These are phyloP conservation scores for Neogale vison DNA, from an alignment of 2,113 vertebrate genomes.

Conservation along the genomic window DNA sequence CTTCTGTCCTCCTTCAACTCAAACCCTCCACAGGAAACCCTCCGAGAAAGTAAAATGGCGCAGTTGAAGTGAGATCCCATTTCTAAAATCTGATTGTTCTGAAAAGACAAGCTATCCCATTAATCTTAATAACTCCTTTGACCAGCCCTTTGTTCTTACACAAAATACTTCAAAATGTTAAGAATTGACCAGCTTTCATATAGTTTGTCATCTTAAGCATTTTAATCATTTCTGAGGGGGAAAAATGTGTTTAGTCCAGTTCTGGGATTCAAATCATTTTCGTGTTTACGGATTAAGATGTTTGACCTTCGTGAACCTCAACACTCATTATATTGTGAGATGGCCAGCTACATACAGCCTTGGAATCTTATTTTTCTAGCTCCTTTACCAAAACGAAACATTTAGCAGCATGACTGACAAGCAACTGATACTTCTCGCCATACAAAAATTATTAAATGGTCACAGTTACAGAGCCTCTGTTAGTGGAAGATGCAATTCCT, in stretches of 20 bases:
- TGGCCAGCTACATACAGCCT: background rate
- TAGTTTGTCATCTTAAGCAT: background rate
- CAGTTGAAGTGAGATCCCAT: background rate
- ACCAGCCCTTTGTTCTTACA: background rate
- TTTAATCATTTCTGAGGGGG: background rate
- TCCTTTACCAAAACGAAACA: background rate
- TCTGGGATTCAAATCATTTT: background rate
- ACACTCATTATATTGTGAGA: background rate
- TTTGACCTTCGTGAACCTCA: background rate
- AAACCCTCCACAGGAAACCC: background rate
- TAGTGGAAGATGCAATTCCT: conserved; percentile 37
- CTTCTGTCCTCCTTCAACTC: background rate
- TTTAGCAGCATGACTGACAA: background rate
- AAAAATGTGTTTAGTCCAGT: background rate
- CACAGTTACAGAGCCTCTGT: background rate
- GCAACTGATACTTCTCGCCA: background rate
- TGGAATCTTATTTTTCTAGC: background rate
- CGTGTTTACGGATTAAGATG: background rate
- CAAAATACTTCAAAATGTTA: background rate
- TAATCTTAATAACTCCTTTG: background rate
- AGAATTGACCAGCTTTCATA: background rate
- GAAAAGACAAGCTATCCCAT: background rate
- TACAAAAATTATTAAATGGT: conserved; percentile 14
- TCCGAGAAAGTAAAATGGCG: background rate
- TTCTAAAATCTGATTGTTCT: background rate